phyloP scores from a whole-genome alignment of 2,797 vertebrate species.

The Hirundo rustica region DNA sequence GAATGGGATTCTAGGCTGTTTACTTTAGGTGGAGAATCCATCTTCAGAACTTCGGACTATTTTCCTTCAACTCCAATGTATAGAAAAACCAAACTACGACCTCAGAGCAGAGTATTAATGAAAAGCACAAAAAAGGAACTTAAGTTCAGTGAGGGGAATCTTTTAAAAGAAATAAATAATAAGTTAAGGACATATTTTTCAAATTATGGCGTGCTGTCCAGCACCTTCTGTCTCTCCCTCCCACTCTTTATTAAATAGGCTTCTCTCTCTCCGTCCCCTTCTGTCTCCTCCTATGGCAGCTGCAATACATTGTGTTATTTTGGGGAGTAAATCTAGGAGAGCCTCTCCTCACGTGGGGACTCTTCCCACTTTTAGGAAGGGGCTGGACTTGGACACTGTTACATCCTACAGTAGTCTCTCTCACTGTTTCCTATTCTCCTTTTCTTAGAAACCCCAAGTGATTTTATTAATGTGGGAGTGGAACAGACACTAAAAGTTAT shows the following conservation, averaged over 20 bases:
- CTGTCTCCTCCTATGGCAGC: slow-evolving; percentile 74
- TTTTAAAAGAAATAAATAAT: slow-evolving; percentile 77
- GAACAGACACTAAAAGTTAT: slow-evolving; percentile 82
- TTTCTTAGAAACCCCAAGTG: slow-evolving; percentile 78
- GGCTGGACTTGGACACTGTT: slow-evolving; percentile 76
- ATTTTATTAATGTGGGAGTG: slow-evolving; percentile 81
- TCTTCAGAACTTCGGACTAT: slow-evolving; percentile 83
- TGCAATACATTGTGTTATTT: slow-evolving; percentile 78
- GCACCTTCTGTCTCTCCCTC: slow-evolving; percentile 76
- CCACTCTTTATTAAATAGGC: slow-evolving; percentile 73
- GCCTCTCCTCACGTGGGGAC: slow-evolving; percentile 67
- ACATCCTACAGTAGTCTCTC: slow-evolving; percentile 72
- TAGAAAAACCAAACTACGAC: slow-evolving; percentile 99
- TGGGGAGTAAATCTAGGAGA: slow-evolving; percentile 70
- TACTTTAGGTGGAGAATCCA: slow-evolving; percentile 95
- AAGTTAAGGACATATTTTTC: slow-evolving; percentile 79
- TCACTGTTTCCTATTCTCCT: slow-evolving; percentile 75
- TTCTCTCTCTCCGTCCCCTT: slow-evolving; percentile 61
- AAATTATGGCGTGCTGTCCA: slow-evolving; percentile 77
- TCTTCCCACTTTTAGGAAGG: slow-evolving; percentile 62
- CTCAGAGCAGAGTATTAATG: slow-evolving; percentile 99
- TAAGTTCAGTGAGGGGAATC: slow-evolving; percentile 86
- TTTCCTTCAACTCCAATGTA: slow-evolving; percentile 99
- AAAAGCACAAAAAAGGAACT: slow-evolving; percentile 99
- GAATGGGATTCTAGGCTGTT: slow-evolving; percentile 93